Base-by-base conservation (phyloP, 1,140 invertebrate genomes). In the Acyrthosiphon pisum region DNA sequence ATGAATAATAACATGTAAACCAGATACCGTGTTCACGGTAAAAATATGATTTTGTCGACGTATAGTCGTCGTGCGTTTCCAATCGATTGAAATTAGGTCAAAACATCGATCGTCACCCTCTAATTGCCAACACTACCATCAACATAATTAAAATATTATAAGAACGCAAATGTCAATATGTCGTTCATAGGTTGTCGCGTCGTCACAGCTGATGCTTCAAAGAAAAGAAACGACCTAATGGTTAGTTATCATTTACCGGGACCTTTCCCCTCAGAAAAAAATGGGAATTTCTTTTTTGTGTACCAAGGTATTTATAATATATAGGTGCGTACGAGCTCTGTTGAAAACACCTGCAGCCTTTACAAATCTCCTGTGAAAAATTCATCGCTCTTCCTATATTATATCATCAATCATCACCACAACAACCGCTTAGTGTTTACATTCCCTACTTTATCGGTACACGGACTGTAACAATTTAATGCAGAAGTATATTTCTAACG, bases 71-170 rank as follows among this genome's bases (percentile, higher is more conserved):
- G 90, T 44, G 30, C 76, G 91, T 84, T 92, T 84, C 81, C 81
- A 53, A 50, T 53, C 35, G 91, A 92, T 41, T 83, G 11, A 53
- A 89, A 92, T 92, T 50, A 35, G 91, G 91, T 92, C 46, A 91
- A 50, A 35, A 46, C 35, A 41, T n/a, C 30, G 14, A 18, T 76
- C 60, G 30, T 76, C 56, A 9, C 0, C n/a, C 46, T 30, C 86
- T 22, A 4, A 48, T 23, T 23, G 2, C 20, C 84, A 18, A 18
- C 86, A n/a, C 20, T 14, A 35, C 46, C 3, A 87, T 2, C 37
- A 35, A 22, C 0, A 1, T 50, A 22, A 81, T 91, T 91, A n/a
- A 91, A 91, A 91, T 68, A 37, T 22, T 44, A 50, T 6, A n/a
- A 26, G 2, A 44, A 26, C 18, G 14, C 18, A 41, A 30, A 14